Base-by-base conservation (phyloP, 2,113 vertebrate genomes). In the Orientallactaga bullata region DNA sequence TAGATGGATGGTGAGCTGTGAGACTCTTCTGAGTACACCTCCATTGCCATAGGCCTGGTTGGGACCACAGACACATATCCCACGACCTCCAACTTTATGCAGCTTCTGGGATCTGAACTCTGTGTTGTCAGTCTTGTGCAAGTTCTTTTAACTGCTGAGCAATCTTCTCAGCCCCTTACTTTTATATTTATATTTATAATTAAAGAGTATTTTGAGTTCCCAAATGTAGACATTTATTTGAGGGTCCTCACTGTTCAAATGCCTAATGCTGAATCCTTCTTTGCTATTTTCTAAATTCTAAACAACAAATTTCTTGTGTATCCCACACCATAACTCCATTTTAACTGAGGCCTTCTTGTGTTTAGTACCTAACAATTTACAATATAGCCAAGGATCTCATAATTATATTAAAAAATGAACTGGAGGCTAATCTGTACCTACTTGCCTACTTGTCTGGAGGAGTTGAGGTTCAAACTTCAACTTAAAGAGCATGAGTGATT, bases 141-240 rank as follows among this genome's bases (percentile, higher is more conserved):
- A 55, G 55, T 55, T 55, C 55, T 55, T 55, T 55, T 12, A 55
- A 55, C 55, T 55, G 55, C 12, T 7, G 55, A 55, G 55, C 12
- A 2, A 55, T 16, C 55, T 55, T 16, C 15, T 55, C 55, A 55
- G 7, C 55, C 55, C 0, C 51, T 89, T 78, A 79, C 21, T 76
- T 81, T 91, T 61, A 85, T 55, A 85, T 72, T 94, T 94, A 28
- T 80, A 32, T 60, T 87, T 82, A 73, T 68, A 79, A 89, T 82
- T 78, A 92, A 12, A 82, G 15, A 9, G 26, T 69, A 74, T 93
- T 82, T 87, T 79, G 68, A 78, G 11, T 79, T 85, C 77, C 84
- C 80, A 92, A 85, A 71, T 66, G 21, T 30, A 61, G 39, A 37
- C 58, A 15, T 96, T 84, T 87, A 78, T 65, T 94, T 92, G 78